Evolutionary conservation across 1,140 invertebrate species (phyloP), one percentile per base, ranked within the genome.

Genomic region (Drosophila quadrilineata): DNA sequence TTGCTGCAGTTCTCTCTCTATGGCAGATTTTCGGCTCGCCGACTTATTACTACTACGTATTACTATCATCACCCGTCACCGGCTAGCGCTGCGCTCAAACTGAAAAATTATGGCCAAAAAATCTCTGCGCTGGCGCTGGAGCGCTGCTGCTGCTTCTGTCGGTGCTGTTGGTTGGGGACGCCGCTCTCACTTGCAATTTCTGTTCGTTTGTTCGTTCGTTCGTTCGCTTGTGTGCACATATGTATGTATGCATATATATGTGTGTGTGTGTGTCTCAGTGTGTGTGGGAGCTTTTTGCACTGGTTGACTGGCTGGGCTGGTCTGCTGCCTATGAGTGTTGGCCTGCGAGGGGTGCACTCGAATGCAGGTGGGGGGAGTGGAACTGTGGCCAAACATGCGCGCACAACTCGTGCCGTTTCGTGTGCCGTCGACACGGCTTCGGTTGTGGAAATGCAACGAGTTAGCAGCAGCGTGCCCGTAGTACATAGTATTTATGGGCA

Each of bases 81-180:
- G 79, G 79, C 79, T 79, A 85, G 52, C 58, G 70, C 67, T 79
- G 71, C 62, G 74, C 80, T 84, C 62, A 76, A 84, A 84, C 75
- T 84, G 75, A 77, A 84, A 84, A 79, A 60, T 79, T 71, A 86
- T 84, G 59, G 79, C 59, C 63, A 73, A 82, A 64, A 84, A 82
- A 84, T 84, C 77, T 82, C 62, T 82, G 76, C 76, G 76, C 76
- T 75, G 76, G 76, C 75, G 75, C 75, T 79, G 70, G 71, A 80
- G 67, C 53, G 53, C 31, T 53, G 36, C 28, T 33, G 29, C 24
- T 9, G 21, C 6, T 41, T 19, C 28, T 33, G 28, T 12, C 31
- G 33, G 21, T 46, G 62, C 56, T 50, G 29, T 12, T 31, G 50
- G 35, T 40, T 45, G 29, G 9, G 36, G 17, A 29, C 36, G 43